These are phyloP conservation scores for Beroe ovata DNA, from an alignment of 37 sponge, comb jelly and placozoan species.

Conservation along the genomic window DNA sequence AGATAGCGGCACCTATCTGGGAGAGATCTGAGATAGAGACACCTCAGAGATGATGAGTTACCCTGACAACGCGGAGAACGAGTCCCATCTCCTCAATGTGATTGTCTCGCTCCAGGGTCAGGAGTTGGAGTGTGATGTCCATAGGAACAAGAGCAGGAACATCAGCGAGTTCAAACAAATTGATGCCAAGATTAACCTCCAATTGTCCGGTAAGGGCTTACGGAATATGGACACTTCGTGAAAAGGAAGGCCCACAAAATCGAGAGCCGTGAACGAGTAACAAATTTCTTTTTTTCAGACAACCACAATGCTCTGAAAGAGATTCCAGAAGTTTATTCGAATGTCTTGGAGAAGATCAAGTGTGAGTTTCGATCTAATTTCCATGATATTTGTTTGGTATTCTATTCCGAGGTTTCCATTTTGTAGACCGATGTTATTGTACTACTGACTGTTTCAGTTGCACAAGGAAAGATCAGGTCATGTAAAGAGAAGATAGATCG, in stretches of 20 bases:
- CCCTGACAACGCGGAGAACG: not conserved
- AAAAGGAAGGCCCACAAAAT: too few relatives aligned
- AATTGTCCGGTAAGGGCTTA: not conserved
- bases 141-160: slow-evolving; percentile 45
- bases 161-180: slow-evolving; percentile 51
- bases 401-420: too few relatives aligned
- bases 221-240: too few relatives aligned
- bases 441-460: slow-evolving; percentile 30
- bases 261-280: too few relatives aligned
- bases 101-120: slow-evolving; percentile 48
- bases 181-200: slow-evolving; percentile 16
- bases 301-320: slow-evolving; percentile 33
- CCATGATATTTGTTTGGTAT: too few relatives aligned
- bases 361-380: too few relatives aligned
- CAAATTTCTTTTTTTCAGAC: not conserved
- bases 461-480: slow-evolving; percentile 58
- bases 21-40: not conserved
- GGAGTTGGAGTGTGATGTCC: slow-evolving; percentile 45
- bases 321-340: slow-evolving; percentile 64
- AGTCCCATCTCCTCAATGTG: slow-evolving; percentile 65
- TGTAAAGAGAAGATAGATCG: slow-evolving; percentile 65
- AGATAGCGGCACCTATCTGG: too few relatives aligned
- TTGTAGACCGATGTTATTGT: too few relatives aligned
- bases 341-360: slow-evolving; percentile 17
- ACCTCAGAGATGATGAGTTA: not conserved